Base-by-base conservation (phyloP, 2,113 vertebrate genomes). In the Rafetus swinhoei region DNA sequence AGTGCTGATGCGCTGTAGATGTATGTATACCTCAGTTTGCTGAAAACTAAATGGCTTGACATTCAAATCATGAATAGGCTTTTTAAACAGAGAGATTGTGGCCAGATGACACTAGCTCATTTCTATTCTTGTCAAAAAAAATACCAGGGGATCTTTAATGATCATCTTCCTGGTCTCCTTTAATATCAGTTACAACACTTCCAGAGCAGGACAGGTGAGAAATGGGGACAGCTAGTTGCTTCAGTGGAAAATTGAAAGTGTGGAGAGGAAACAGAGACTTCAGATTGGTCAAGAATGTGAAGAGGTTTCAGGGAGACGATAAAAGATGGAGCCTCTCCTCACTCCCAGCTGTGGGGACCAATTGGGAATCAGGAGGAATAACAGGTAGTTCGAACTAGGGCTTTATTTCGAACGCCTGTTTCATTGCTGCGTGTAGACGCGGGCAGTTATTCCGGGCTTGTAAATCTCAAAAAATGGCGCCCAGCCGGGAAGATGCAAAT, bases 71-170 rank as follows among this genome's bases (percentile, higher is more conserved):
- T 45, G 39, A 22, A 76, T 39, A 6, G 39, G 15, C n/a, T 39
- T 76, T 39, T 35, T 39, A 76, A 76, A 29, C 22, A 60, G 39
- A 90, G 16, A 6, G 53, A 65, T 12, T 50, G 45, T 1, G 0
- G 27, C 19, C 54, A 39, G 65, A 10, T 3, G 2, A n/a, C 14
- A 27, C 21, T 57, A 69, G 22, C 62, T 19, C 21, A 60, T 12
- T 16, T 18, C 25, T 56, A 27, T 11, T 45, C 59, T 39, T 8
- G 6, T 9, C 15, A 5, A 54, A 4, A 54, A 0, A 35, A 56
- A 25, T 0, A 7, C n/a, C 81, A n/a, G 2, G 29, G 86, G 0
- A 29, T 65, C 54, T 3, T n/a, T 72, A 35, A 72, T 35, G 65
- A 18, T 2, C 65, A 72, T 12, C 4, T 11, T 16, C 54, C 6